A percentile compares a stretch with the other conserved stretches of the same genome.
phyloP scores from a whole-genome alignment of 2,113 vertebrate genomes.

The Brachypteracias leptosomus region DNA sequence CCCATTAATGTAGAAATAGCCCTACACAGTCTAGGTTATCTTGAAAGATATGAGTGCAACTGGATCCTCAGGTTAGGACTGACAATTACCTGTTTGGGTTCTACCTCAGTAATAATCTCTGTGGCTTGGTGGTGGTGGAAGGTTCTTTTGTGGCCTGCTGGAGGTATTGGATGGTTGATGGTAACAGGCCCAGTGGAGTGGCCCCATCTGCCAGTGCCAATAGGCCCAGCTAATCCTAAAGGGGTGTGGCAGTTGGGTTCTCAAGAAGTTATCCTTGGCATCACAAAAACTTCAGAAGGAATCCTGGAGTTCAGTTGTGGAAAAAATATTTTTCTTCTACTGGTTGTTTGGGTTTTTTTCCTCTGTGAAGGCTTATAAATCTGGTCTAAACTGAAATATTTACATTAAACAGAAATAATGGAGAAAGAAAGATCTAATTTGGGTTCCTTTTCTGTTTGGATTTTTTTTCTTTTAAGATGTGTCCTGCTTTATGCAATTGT shows the following conservation, averaged over 20 bases:
- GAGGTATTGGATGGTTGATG: background rate
- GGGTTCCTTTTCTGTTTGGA: background rate
- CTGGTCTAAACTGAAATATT: background rate
- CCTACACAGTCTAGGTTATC: background rate
- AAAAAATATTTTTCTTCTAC: background rate
- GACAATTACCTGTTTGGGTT: background rate
- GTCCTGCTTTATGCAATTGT: background rate
- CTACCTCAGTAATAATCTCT: accelerated
- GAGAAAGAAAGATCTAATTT: background rate
- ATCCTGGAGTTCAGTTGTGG: background rate
- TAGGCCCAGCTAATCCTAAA: background rate
- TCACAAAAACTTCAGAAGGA: background rate
- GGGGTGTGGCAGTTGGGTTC: background rate
- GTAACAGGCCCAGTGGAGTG: background rate
- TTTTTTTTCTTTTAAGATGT: background rate
- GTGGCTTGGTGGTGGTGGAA: background rate
- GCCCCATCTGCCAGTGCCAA: background rate
- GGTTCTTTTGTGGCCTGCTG: background rate
- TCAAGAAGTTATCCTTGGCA: background rate
- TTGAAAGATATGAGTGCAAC: background rate
- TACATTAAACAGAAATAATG: background rate
- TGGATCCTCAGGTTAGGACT: background rate
- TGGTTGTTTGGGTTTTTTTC: background rate
- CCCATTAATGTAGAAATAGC: accelerated
- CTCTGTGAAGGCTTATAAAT: background rate